These are phyloP conservation scores for Hirundichthys speculiger DNA, from an alignment of 2,113 vertebrate genomes.

Conservation along the genomic window DNA sequence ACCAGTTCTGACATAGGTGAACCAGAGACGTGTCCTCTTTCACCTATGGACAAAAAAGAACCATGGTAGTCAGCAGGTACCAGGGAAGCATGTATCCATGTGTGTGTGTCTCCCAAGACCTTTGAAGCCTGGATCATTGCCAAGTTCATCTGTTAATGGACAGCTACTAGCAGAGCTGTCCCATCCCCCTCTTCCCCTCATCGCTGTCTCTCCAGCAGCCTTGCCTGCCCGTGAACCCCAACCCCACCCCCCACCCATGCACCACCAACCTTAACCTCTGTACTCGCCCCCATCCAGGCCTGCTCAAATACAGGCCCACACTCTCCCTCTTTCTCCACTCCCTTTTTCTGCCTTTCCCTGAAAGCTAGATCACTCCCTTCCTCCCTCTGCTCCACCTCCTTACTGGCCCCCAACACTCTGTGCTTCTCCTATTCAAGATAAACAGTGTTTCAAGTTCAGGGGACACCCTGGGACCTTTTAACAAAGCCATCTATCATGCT, in stretches of 20 bases:
- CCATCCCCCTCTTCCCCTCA: slow-evolving; percentile 61
- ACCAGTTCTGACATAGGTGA: slow-evolving; percentile 87
- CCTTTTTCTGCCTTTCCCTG: slow-evolving; percentile 73
- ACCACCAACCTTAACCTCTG: slow-evolving; percentile 63
- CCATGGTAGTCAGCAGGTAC: slow-evolving; percentile 88
- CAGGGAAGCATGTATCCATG: slow-evolving; percentile 47
- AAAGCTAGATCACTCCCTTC: slow-evolving; percentile 87
- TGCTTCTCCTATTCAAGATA: slow-evolving; percentile 98
- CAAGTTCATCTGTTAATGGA: slow-evolving; percentile 99
- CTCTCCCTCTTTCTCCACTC: slow-evolving; percentile 55
- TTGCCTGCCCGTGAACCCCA: slow-evolving; percentile 69
- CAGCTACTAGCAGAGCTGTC: slow-evolving; percentile 82
- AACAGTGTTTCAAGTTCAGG: slow-evolving; percentile 99
- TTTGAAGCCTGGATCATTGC: slow-evolving; percentile 92
- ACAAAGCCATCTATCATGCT: slow-evolving; percentile 99
- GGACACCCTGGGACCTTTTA: slow-evolving; percentile 99
- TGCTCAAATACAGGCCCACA: slow-evolving; percentile 68
- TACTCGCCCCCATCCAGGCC: slow-evolving; percentile 67
- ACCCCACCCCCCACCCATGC: no score
- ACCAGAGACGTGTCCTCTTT: slow-evolving; percentile 82
- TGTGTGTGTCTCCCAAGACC: slow-evolving; percentile 85
- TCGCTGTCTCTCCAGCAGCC: slow-evolving; percentile 59
- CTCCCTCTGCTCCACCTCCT: slow-evolving; percentile 75
- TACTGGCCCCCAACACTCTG: slow-evolving; percentile 82
- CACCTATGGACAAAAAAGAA: slow-evolving; percentile 86